Evolutionary conservation across 2,888 invertebrate genomes (phyloP), one percentile per base, ranked within the genome.

Genomic region (Erynnis tages): DNA sequence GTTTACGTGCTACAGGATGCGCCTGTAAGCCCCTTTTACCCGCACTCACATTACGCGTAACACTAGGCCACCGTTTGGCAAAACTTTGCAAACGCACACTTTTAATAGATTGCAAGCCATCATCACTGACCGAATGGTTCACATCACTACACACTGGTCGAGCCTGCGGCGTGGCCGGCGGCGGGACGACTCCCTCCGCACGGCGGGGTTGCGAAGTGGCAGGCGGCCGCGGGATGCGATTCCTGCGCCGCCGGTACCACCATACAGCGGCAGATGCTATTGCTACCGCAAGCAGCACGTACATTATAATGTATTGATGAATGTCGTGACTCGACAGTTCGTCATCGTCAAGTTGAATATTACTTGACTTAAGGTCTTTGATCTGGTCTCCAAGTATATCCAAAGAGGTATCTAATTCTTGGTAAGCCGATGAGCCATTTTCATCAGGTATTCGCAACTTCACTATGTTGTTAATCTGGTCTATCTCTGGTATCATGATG

Each of bases 391-490:
- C 32, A 8, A 32, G 32, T 13, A 6, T 32, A 1, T 6, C 13
- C 5, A 32, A 14, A 8, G 32, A 14, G 1, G 14, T 14, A 7
- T 32, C 8, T 6, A 14, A 2, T 6, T 8, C 3, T 21, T 21
- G 4, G 6, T 21, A 4, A 6, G 3, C 6, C 4, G 11, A 13
- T 32, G 30, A 5, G 3, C 14, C 13, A 1, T 25, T 10, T 25
- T 11, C 8, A 38, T 34, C 14, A 10, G 38, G 44, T 4, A 52
- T 44, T 30, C 30, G 44, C 11, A 52, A 10, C 7, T 30, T 38
- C 27, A 52, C 21, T 4, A 52, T 45, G 16, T 44, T 29, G 30
- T 52, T 52, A 2, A 45, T 52, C 30, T 44, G 53, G 21, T 45
- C 53, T 6, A 53, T 13, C 10, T 32, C 45, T 11, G 45, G 53